Evolutionary conservation across 2,888 invertebrate species (phyloP).

Genomic region (Nineta flava): DNA sequence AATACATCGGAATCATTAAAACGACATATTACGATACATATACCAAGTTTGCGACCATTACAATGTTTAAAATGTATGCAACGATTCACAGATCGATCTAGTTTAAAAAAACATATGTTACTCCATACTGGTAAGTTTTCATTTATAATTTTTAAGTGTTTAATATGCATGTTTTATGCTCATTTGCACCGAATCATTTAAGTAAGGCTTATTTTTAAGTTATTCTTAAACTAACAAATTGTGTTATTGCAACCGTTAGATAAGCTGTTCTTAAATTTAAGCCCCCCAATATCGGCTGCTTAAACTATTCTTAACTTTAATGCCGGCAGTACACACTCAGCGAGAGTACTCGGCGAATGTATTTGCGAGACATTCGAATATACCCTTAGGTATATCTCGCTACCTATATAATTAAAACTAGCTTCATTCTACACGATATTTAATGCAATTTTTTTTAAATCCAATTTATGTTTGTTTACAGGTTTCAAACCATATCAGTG

Average conservation of each 20-base stretch:
- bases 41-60: conserved; percentile 25
- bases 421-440: neutral
- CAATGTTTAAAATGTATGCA: conserved; percentile 28
- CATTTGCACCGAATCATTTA: no score
- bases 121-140: conserved; percentile 25
- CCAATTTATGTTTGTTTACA: neutral
- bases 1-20: conserved; percentile 20
- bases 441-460: neutral
- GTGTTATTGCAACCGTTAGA: no score
- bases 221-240: no score
- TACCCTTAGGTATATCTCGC: neutral
- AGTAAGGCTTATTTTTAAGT: no score
- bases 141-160: no score
- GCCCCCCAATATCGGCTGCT: no score
- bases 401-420: neutral
- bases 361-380: no score
- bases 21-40: conserved; percentile 27
- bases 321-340: no score
- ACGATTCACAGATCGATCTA: conserved; percentile 27
- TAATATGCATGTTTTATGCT: conserved; percentile 15
- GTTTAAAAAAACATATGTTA: conserved; percentile 27
- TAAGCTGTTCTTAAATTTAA: no score
- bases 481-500: conserved; percentile 19
- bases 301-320: no score
- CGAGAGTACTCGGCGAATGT: no score